Conservation (phyloP, 2,888 invertebrate genomes). For the Vanessa cardui region DNA sequence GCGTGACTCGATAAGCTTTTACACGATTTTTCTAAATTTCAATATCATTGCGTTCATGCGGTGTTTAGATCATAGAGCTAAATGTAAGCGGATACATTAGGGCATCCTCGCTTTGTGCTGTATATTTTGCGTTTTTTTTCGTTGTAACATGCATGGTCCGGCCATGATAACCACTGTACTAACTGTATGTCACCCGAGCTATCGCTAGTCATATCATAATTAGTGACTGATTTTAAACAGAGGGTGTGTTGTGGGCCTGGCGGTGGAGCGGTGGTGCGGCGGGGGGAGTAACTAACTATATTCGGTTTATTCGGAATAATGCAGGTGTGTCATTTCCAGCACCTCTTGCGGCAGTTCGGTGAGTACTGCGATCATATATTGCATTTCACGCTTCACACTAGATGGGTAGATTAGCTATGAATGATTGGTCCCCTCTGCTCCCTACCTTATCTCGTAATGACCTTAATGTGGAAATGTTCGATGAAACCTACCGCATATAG, state of each 20-base stretch:
- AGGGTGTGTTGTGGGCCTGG: conserved; percentile 70
- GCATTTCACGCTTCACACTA: conserved; percentile 45
- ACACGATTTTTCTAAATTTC: conserved; percentile 49
- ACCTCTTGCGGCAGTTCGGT: conserved; percentile 81
- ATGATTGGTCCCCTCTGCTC: conserved; percentile 20
- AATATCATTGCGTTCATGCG: conserved; percentile 58
- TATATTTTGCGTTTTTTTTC: conserved; percentile 74
- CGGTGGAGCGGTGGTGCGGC: conserved; percentile 61
- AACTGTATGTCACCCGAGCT: conserved; percentile 48
- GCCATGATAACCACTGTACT: conserved; percentile 60
- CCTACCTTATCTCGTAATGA: conserved; percentile 22
- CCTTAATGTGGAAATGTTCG: conserved; percentile 13
- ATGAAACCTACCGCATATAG: neutral
- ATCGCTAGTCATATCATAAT: conserved; percentile 67
- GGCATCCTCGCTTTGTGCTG: conserved; percentile 63
- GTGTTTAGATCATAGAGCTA: conserved; percentile 68
- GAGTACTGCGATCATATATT: conserved; percentile 62
- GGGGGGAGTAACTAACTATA: conserved; percentile 66
- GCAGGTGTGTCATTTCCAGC: conserved; percentile 84
- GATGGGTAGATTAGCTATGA: conserved; percentile 21
- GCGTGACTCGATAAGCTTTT: conserved; percentile 50
- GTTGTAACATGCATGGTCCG: conserved; percentile 72
- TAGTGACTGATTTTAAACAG: conserved; percentile 78
- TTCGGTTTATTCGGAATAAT: conserved; percentile 74
- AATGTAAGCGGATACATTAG: conserved; percentile 63